These are phyloP conservation scores for Empis stercorea DNA, from an alignment of 2,888 invertebrate genomes.

Conservation along the genomic window DNA sequence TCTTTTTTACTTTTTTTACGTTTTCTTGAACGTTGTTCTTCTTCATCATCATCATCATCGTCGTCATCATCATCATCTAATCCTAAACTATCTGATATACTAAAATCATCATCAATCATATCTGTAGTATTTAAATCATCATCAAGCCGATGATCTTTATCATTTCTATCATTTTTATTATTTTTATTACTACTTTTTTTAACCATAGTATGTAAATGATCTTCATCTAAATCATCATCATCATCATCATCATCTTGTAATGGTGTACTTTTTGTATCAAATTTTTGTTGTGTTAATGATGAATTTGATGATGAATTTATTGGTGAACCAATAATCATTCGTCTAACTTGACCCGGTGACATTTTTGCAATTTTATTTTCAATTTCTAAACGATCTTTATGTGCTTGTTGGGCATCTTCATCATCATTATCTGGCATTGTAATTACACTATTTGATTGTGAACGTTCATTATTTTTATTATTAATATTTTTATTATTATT, in stretches of 20 bases:
- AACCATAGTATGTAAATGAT: background rate
- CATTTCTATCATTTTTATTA: background rate
- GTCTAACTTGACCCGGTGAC: conserved; percentile 24
- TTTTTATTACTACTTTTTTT: background rate
- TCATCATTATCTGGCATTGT: background rate
- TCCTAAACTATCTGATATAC: background rate
- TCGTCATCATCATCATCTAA: conserved; percentile 23
- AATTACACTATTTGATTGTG: background rate
- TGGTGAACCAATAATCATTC: conserved; percentile 26
- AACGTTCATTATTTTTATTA: too few species aligned
- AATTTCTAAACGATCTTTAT: conserved; percentile 21
- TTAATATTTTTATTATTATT: too few species aligned
- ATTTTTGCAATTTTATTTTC: conserved; percentile 22
- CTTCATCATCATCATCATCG: conserved; percentile 34
- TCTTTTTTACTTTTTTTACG: conserved; percentile 36
- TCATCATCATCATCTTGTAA: conserved; percentile 15
- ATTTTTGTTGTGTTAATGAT: conserved; percentile 11
- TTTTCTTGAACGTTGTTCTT: conserved; percentile 44
- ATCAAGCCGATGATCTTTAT: background rate
- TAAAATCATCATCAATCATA: background rate
- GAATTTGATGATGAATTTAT: conserved; percentile 20
- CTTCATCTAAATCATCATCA: conserved; percentile 25
- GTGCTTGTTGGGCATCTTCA: conserved; percentile 3
- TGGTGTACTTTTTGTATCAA: conserved; percentile 5
- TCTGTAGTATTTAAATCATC: background rate